Conservation (phyloP, 2,888 invertebrate species). For the Elmis aenea region DNA sequence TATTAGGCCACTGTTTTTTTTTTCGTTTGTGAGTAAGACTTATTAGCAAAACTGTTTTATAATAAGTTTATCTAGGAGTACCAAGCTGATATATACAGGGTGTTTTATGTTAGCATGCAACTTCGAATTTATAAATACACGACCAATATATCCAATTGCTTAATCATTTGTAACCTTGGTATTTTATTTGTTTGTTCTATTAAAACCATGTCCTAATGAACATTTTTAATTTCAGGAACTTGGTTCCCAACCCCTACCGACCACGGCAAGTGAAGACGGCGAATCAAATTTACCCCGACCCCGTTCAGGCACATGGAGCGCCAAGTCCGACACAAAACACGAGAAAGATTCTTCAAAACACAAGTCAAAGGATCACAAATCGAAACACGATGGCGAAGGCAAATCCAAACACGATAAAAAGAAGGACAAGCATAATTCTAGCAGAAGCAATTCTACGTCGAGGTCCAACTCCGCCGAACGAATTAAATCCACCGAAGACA, state of each 20-base stretch:
- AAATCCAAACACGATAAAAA: constrained; percentile 29
- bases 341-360: constrained; percentile 24
- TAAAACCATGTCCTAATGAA: too few relatives aligned
- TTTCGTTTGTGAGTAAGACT: too few relatives aligned
- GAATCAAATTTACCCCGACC: constrained; percentile 49
- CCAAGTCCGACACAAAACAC: constrained; percentile 38
- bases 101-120: too few relatives aligned
- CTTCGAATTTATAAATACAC: too few relatives aligned
- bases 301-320: constrained; percentile 61
- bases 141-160: too few relatives aligned
- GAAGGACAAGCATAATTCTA: constrained; percentile 31
- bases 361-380: constrained; percentile 28
- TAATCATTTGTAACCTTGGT: too few relatives aligned
- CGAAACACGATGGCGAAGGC: constrained; percentile 28
- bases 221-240: constrained; percentile 59
- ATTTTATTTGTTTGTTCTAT: too few relatives aligned
- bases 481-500: constrained; percentile 38
- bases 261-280: constrained; percentile 50
- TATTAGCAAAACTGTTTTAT: too few relatives aligned
- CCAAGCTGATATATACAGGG: too few relatives aligned
- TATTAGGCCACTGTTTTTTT: too few relatives aligned
- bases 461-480: constrained; percentile 43
- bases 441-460: constrained; percentile 45
- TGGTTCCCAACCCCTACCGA: constrained; percentile 59
- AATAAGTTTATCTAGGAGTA: too few relatives aligned